Evolutionary conservation across 1,140 invertebrate genomes (phyloP).

Genomic region (Arion vulgaris): DNA sequence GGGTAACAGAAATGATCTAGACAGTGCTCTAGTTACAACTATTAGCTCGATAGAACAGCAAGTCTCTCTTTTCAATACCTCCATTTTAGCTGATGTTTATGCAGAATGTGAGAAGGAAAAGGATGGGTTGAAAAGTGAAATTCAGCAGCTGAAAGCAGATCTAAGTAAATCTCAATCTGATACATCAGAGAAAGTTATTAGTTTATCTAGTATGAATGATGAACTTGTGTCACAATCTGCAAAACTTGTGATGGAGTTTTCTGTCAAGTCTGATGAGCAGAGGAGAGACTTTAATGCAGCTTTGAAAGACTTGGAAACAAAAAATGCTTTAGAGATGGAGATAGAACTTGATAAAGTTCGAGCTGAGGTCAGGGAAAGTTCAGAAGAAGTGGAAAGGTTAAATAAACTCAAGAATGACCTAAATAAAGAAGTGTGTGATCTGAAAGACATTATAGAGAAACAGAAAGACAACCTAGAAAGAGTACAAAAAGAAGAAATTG

Average conservation of each 20-base stretch:
- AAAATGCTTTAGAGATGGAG: constrained; percentile 43
- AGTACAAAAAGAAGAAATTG: neutral
- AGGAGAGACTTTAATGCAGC: constrained; percentile 42
- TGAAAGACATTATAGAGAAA: constrained; percentile 11
- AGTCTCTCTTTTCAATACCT: constrained; percentile 4
- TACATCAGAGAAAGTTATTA: neutral
- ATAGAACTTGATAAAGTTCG: constrained; percentile 44
- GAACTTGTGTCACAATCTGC: constrained; percentile 11
- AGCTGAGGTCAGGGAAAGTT: constrained; percentile 73
- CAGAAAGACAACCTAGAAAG: constrained; percentile 27
- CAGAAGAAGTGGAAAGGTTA: constrained; percentile 32
- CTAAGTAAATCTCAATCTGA: constrained; percentile 36
- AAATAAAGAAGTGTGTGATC: constrained; percentile 2
- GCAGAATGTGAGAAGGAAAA: constrained; percentile 17
- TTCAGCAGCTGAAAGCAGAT: constrained; percentile 49
- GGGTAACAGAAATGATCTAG: constrained; percentile 1
- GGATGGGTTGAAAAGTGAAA: neutral
- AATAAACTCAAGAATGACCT: constrained; percentile 33
- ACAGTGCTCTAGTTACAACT: neutral
- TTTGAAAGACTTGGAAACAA: constrained; percentile 43
- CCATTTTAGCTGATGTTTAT: constrained; percentile 13
- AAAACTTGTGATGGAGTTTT: neutral
- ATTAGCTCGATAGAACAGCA: constrained; percentile 19
- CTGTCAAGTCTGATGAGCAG: constrained; percentile 37
- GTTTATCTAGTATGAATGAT: constrained; percentile 40